Percentiles rank a stretch among this genome's conserved stretches.
Conservation (phyloP, 2,113 vertebrate genomes). For the Urocynchramus pylzowi region DNA sequence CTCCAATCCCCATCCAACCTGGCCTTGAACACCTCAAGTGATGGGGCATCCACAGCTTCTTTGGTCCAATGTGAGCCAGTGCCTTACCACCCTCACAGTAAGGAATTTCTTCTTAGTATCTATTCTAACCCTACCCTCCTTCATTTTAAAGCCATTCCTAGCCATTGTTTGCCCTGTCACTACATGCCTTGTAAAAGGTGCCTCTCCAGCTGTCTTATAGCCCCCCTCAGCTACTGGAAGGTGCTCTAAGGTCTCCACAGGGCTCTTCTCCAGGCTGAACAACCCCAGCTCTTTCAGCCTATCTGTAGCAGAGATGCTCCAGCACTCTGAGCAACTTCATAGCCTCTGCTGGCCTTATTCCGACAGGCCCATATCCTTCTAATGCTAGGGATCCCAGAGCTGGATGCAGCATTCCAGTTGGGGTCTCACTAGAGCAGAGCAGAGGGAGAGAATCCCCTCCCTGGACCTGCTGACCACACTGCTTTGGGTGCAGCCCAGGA, state of each 20-base stretch:
- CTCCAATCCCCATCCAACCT: neutral
- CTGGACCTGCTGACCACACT: neutral
- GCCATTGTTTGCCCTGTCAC: neutral
- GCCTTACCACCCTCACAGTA: neutral
- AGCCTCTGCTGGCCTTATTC: neutral
- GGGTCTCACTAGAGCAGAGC: neutral
- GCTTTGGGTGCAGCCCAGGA: neutral
- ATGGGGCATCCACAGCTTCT: neutral
- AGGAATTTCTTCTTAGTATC: neutral
- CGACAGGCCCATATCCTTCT: neutral
- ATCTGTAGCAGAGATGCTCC: neutral
- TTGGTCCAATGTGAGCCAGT: neutral
- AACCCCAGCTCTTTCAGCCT: neutral
- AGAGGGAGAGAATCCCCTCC: neutral
- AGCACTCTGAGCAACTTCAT: neutral
- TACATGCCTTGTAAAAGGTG: neutral
- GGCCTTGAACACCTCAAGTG: neutral
- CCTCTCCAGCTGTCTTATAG: neutral
- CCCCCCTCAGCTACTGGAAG: neutral
- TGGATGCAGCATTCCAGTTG: neutral
- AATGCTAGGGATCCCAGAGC: neutral
- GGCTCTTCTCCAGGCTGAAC: neutral
- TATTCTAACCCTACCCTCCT: neutral
- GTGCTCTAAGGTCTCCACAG: neutral
- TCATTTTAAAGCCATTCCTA: neutral